A percentile compares a stretch with the other conserved stretches of the same genome.
Conservation (phyloP, 2,113 vertebrate species). For the Paradisaea rubra region DNA sequence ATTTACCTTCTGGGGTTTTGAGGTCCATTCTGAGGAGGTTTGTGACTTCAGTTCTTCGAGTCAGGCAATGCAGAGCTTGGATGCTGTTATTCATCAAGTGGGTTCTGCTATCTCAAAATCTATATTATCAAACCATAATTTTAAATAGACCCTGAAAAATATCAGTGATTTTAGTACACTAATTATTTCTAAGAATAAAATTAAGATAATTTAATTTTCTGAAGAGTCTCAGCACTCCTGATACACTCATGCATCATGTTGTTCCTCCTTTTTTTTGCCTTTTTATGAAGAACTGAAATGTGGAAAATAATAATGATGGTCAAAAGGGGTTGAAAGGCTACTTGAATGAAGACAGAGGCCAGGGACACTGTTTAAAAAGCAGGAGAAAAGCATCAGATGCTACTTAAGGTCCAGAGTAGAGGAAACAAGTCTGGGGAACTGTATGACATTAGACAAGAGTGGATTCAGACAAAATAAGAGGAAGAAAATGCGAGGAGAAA, state of each 20-base stretch:
- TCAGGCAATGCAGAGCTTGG: neutral
- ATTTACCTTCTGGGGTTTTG: neutral
- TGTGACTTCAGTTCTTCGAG: neutral
- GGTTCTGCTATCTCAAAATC: neutral
- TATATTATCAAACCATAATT: neutral
- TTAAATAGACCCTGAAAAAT: neutral
- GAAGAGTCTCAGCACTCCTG: neutral
- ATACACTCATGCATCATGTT: neutral
- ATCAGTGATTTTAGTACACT: neutral
- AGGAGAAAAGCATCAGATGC: neutral
- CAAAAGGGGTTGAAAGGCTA: neutral
- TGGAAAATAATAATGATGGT: neutral
- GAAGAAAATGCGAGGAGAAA: neutral
- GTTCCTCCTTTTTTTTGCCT: neutral
- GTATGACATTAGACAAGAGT: neutral
- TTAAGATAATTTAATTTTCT: constrained; percentile 11
- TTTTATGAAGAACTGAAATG: neutral
- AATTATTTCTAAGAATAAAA: neutral
- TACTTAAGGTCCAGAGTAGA: neutral
- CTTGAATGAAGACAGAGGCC: neutral
- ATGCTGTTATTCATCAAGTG: neutral
- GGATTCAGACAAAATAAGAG: neutral
- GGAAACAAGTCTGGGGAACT: neutral
- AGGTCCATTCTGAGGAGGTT: neutral
- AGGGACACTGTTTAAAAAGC: neutral